A percentile compares a stretch with the other conserved stretches of the same genome.
Conservation (phyloP, 2,888 invertebrate species). For the Penaeus monodon region DNA sequence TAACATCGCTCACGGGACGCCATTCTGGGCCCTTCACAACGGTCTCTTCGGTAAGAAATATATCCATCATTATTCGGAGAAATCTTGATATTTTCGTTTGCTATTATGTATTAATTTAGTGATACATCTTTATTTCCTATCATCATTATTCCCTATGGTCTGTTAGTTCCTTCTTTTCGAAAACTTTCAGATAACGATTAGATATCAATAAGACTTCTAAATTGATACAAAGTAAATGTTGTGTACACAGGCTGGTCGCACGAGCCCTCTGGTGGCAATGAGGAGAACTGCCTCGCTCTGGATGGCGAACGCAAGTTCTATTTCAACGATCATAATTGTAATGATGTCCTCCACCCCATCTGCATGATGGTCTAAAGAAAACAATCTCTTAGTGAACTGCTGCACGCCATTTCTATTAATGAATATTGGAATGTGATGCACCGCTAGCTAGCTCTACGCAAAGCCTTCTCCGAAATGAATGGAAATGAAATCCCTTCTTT, state of each 20-base stretch:
- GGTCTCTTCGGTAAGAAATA: slow-evolving; percentile 16
- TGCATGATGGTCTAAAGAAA: slow-evolving; percentile 13
- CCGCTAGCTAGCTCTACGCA: too few species aligned
- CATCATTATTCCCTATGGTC: not conserved
- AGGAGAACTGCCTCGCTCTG: slow-evolving; percentile 39
- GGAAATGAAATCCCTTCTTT: too few species aligned
- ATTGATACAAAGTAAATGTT: too few species aligned
- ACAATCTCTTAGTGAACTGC: too few species aligned
- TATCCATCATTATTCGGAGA: too few species aligned
- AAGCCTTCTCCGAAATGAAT: too few species aligned
- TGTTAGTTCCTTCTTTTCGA: not conserved
- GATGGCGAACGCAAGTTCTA: slow-evolving; percentile 1
- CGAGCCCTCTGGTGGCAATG: slow-evolving; percentile 19
- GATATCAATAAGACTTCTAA: too few species aligned
- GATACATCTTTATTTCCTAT: not conserved
- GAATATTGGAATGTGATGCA: too few species aligned
- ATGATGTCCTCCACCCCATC: slow-evolving; percentile 15
- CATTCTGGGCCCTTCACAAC: slow-evolving; percentile 29
- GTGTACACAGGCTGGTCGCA: slow-evolving; percentile 20
- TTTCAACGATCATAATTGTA: slow-evolving; percentile 30
- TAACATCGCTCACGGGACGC: slow-evolving; percentile 9
- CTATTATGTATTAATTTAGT: not conserved
- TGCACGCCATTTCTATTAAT: too few species aligned
- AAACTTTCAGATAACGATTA: not conserved
- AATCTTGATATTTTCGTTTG: not conserved